These are phyloP conservation scores for Hoplodrina ambigua DNA, from an alignment of 2,888 invertebrate species.

Conservation along the genomic window DNA sequence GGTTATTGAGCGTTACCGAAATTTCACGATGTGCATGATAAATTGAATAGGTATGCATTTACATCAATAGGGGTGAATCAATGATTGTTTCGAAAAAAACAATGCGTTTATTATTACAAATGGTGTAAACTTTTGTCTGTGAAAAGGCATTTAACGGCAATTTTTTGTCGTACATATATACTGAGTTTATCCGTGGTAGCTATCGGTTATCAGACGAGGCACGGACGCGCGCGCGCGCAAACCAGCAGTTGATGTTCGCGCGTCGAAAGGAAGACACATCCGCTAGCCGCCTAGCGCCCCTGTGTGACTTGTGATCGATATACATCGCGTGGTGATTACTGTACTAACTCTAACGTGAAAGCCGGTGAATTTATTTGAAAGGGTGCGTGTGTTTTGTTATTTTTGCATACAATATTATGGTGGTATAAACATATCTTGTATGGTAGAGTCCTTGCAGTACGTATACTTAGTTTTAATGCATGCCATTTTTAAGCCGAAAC, in stretches of 20 bases:
- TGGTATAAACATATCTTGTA: constrained; percentile 47
- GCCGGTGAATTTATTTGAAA: constrained; percentile 68
- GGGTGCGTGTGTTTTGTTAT: constrained; percentile 80
- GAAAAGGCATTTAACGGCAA: constrained; percentile 70
- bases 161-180: constrained; percentile 74
- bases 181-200: constrained; percentile 77
- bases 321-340: constrained; percentile 76
- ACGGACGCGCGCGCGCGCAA: constrained; percentile 74
- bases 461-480: constrained; percentile 54
- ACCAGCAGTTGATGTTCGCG: constrained; percentile 88
- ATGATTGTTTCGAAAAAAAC: constrained; percentile 55
- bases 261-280: constrained; percentile 88
- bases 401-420: constrained; percentile 53
- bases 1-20: constrained; percentile 36
- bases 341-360: constrained; percentile 68
- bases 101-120: constrained; percentile 46
- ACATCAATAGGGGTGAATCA: constrained; percentile 33
- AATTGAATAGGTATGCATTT: constrained; percentile 46
- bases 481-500: constrained; percentile 42
- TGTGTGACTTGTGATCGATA: constrained; percentile 79
- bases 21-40: constrained; percentile 44
- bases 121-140: constrained; percentile 55
- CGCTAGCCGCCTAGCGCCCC: constrained; percentile 77
- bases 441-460: constrained; percentile 50
- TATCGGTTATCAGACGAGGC: constrained; percentile 85